A percentile compares a stretch with the other conserved stretches of the same genome.
Evolutionary conservation across 2,797 vertebrate genomes (phyloP).

Genomic region (Rhinophrynus dorsalis): DNA sequence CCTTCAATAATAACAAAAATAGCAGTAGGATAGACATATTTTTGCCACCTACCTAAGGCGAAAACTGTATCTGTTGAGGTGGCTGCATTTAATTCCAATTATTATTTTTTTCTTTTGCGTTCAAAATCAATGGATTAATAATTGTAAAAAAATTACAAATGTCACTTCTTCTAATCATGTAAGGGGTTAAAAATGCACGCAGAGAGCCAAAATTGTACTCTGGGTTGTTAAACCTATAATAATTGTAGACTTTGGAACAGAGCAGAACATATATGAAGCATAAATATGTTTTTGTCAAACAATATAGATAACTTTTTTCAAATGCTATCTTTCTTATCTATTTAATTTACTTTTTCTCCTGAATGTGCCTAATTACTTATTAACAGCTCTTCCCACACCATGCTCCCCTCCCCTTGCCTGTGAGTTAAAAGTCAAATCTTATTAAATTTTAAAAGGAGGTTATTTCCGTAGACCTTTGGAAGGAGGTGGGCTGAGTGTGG

Average conservation of each 20-base stretch:
- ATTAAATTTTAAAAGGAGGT: constrained; percentile 50
- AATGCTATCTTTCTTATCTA: constrained; percentile 21
- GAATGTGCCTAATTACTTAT: constrained; percentile 48
- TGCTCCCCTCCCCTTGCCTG: not conserved
- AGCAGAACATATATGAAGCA: constrained; percentile 10
- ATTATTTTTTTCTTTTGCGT: no score
- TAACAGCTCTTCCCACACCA: constrained; percentile 39
- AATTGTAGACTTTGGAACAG: constrained; percentile 39
- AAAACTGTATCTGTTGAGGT: no score
- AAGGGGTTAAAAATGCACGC: no score
- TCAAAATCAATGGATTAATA: no score
- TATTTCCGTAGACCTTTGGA: constrained; percentile 48
- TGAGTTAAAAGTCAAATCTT: constrained; percentile 49
- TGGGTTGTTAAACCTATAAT: not conserved
- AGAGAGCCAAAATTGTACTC: not conserved
- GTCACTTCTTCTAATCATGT: no score
- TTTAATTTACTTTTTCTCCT: constrained; percentile 40
- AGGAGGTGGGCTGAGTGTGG: constrained; percentile 39
- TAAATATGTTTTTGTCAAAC: constrained; percentile 40
- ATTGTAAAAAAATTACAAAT: no score
- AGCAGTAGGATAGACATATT: no score
- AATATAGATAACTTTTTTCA: constrained; percentile 40
- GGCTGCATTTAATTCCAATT: no score
- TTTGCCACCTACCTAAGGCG: no score
- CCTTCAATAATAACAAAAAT: no score